phyloP scores from a whole-genome alignment of 2,888 invertebrate species.

The Lottia scabra region DNA sequence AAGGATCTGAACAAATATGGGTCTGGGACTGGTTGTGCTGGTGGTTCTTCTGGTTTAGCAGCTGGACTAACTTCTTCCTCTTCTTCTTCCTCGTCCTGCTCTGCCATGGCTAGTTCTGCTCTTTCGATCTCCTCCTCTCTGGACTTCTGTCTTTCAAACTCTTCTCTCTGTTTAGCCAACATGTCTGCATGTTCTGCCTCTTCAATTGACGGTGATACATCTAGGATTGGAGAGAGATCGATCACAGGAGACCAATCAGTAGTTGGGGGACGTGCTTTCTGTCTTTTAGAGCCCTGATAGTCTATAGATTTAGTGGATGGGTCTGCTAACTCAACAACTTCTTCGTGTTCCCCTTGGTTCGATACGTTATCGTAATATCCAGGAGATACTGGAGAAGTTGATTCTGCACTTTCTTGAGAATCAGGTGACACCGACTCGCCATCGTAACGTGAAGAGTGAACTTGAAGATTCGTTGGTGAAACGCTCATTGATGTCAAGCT shows the following conservation, averaged over 20 bases:
- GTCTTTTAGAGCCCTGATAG: constrained; percentile 63
- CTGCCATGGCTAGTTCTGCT: background rate
- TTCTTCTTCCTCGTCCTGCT: constrained; percentile 40
- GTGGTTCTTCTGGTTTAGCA: background rate
- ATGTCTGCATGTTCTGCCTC: constrained; percentile 68
- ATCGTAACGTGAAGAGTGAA: constrained; percentile 25
- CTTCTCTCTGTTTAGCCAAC: constrained; percentile 61
- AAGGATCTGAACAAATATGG: constrained; percentile 30
- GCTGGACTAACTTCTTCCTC: constrained; percentile 20
- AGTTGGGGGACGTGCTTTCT: constrained; percentile 63
- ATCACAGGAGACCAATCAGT: constrained; percentile 70
- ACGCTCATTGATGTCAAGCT: constrained; percentile 66
- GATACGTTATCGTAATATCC: constrained; percentile 55
- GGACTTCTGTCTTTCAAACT: constrained; percentile 50
- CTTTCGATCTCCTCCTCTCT: constrained; percentile 35
- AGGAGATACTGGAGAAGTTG: constrained; percentile 58
- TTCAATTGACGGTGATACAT: constrained; percentile 70
- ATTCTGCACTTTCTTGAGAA: constrained; percentile 47
- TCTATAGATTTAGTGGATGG: constrained; percentile 64
- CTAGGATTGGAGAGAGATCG: constrained; percentile 70
- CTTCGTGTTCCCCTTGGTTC: constrained; percentile 46
- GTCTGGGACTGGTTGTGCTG: background rate
- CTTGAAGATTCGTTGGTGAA: constrained; percentile 58
- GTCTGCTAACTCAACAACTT: constrained; percentile 62
- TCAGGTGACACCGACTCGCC: constrained; percentile 43